Evolutionary conservation across 2,797 vertebrate species (phyloP), one percentile per base, ranked within the genome.

Genomic region (Arrhamphus sclerolepis): DNA sequence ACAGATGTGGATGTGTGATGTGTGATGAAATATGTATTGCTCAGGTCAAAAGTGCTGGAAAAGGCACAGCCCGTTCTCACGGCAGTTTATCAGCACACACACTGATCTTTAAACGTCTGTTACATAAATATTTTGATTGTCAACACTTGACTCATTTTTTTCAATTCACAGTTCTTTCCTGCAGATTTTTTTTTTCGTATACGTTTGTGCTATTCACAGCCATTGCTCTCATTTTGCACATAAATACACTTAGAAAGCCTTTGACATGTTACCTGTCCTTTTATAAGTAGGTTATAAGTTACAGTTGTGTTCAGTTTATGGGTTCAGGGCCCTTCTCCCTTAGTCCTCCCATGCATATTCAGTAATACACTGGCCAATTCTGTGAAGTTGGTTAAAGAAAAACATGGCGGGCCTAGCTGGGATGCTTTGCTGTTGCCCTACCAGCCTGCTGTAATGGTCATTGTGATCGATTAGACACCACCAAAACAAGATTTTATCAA

Each of bases 381-480:
- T 66, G 51, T 69, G 62, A 58, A 46, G 40, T 68, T 73, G 50
- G 46, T 56, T 65, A 46, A 26, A 20, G 19, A 22, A 22, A 29
- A 7, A 70, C 72, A 24, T 66, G 77, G 64, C 63, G 59, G 56
- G 66, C 44, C 38, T 19, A 38, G 65, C 49, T 51, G 24, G 24
- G 24, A 62, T 48, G 64, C 62, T 71, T 60, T 72, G 54, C 74
- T 78, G 64, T 66, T 77, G 51, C 56, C 57, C 34, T 82, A 62
- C 88, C 67, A 89, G 90, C 91, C 92, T 93, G 91, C 91, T 93
- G 91, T 91, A 78, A 90, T 90, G 90, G 82, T 88, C 85, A 82
- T 77, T 72, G 42, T 63, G 59, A 68, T 70, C 20, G 71, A 62
- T 65, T 70, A 28, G 40, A 46, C 16, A 41, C 34, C 26, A 74